These are phyloP conservation scores for Polia nebulosa DNA, from an alignment of 2,888 invertebrate genomes.

Conservation along the genomic window DNA sequence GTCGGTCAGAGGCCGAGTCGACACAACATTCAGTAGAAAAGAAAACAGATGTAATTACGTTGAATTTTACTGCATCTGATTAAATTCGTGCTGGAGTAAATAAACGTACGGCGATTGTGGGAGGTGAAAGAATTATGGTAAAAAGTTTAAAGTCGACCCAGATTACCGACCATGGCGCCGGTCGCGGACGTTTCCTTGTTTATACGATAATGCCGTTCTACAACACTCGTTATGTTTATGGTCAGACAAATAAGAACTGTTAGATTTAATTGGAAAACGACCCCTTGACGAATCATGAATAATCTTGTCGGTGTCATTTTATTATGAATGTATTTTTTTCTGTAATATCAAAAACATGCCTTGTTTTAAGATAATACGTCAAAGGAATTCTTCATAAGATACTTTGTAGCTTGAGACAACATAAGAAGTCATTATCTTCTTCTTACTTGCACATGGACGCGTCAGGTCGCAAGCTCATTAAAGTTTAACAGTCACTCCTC, in stretches of 20 bases:
- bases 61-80: conserved; percentile 57
- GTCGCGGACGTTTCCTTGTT: conserved; percentile 77
- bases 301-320: conserved; percentile 26
- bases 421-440: conserved; percentile 41
- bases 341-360: conserved; percentile 4
- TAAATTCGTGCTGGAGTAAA: conserved; percentile 69
- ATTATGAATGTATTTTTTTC: conserved; percentile 23
- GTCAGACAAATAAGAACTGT: conserved; percentile 65
- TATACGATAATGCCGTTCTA: conserved; percentile 71
- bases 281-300: conserved; percentile 37
- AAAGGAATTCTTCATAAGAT: conserved; percentile 15
- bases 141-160: conserved; percentile 82
- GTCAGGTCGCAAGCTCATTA: conserved; percentile 51
- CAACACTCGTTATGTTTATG: conserved; percentile 60
- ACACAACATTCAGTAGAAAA: conserved; percentile 39
- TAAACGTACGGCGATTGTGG: conserved; percentile 71
- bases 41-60: conserved; percentile 54
- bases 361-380: conserved; percentile 13
- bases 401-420: conserved; percentile 32
- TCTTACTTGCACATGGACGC: conserved; percentile 31
- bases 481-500: conserved; percentile 49
- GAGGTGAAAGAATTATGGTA: conserved; percentile 81
- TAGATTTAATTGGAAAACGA: conserved; percentile 53
- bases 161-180: conserved; percentile 73
- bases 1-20: conserved; percentile 13